Evolutionary conservation across 1,140 invertebrate species (phyloP).

Genomic region (Magallana angulata): DNA sequence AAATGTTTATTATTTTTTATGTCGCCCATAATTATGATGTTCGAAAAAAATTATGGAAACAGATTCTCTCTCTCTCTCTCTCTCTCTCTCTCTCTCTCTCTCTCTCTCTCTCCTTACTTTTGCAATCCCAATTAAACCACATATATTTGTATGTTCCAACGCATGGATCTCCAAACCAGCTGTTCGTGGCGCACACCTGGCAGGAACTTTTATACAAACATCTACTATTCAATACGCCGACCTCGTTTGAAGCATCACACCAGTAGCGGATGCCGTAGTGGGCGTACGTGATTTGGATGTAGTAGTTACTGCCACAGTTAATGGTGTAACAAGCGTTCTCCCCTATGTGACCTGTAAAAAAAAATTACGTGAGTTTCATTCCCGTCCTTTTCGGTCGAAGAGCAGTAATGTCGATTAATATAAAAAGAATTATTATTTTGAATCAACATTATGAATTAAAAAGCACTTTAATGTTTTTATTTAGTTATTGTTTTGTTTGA

Average conservation of each 20-base stretch:
- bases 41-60: too few relatives aligned
- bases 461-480: too few relatives aligned
- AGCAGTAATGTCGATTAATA: too few relatives aligned
- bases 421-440: too few relatives aligned
- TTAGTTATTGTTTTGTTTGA: too few relatives aligned
- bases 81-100: constrained; percentile 22
- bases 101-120: not conserved
- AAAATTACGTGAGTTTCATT: too few relatives aligned
- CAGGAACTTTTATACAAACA: constrained; percentile 44
- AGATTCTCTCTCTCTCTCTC: not conserved
- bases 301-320: constrained; percentile 8
- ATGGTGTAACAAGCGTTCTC: not conserved
- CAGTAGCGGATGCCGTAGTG: not conserved
- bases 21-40: too few relatives aligned
- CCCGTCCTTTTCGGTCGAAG: too few relatives aligned
- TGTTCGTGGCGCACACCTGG: constrained; percentile 34
- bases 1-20: too few relatives aligned
- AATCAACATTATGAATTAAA: too few relatives aligned
- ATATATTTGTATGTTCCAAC: constrained; percentile 52
- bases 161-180: constrained; percentile 50
- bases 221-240: not conserved
- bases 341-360: not conserved
- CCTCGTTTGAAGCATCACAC: not conserved
- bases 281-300: constrained; percentile 7
- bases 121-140: constrained; percentile 21